phyloP scores from a whole-genome alignment of 1,140 invertebrate species.

The Lerema accius region DNA sequence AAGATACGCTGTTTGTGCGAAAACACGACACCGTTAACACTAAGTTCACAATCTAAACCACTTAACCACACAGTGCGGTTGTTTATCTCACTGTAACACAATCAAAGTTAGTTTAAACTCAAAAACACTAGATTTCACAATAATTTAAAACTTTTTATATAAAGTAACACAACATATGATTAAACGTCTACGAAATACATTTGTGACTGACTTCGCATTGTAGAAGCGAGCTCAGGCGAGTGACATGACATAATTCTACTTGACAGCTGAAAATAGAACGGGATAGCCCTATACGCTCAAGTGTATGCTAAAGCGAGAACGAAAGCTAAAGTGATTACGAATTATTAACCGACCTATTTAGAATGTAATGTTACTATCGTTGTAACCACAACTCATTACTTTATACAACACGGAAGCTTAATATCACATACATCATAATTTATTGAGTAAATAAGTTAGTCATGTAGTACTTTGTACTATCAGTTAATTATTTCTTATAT shows the following conservation, averaged over 20 bases:
- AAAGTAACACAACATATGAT: conserved; percentile 47
- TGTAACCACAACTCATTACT: neutral
- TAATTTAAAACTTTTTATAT: conserved; percentile 47
- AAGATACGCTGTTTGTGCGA: conserved; percentile 40
- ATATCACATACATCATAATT: too few relatives aligned
- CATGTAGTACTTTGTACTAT: neutral
- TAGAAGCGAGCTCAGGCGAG: conserved; percentile 42
- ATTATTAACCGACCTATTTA: neutral
- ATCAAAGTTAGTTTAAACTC: conserved; percentile 22
- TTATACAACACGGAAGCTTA: too few relatives aligned
- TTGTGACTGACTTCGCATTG: conserved; percentile 72
- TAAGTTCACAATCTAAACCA: conserved; percentile 26
- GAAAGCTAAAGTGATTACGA: neutral
- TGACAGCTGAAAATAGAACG: conserved; percentile 41
- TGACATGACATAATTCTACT: conserved; percentile 58
- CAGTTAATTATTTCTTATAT: neutral
- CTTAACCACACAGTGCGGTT: conserved; percentile 32
- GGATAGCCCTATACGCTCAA: conserved; percentile 44
- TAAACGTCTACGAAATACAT: conserved; percentile 50
- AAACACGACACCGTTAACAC: conserved; percentile 33
- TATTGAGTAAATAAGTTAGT: neutral
- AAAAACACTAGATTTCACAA: conserved; percentile 47
- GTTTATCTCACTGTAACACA: conserved; percentile 33
- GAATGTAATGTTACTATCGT: neutral
- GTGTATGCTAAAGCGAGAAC: neutral